Base-by-base conservation (phyloP, 1,140 invertebrate genomes). In the Drosophila tristis region DNA sequence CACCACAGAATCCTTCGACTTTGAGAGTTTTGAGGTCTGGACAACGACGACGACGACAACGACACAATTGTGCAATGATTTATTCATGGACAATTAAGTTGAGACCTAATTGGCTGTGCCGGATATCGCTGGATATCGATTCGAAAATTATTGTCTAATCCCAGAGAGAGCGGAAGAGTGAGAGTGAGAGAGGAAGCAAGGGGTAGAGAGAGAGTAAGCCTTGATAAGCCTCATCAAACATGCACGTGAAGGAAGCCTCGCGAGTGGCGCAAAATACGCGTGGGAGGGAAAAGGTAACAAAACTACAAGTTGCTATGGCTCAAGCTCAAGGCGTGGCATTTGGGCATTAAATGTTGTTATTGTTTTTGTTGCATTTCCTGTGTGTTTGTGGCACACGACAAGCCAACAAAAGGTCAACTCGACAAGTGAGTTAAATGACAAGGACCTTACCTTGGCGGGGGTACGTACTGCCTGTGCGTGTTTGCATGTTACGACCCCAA, bases 401-500 rank as follows among this genome's bases (percentile, higher is more conserved):
- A 68, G 50, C 54, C 55, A 70, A 75, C 75, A 76, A 82, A 80
- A 87, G 82, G 82, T 87, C 82, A 87, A 89, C 82, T 63, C 64
- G 71, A 62, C 78, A 79, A 86, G 74, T 81, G 71, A 86, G 82
- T 86, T 86, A 86, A 86, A 86, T 86, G 84, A 87, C 82, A 87
- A 87, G 82, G 84, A 87, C 82, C 84, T 89, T 58, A 89, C 78
- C 84, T 82, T 82, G 74, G 63, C 67, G 71, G 57, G 57, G 57
- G 31, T 31, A 26, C n/a, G n/a, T 26, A 39, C 11, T 13, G 11
- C 59, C 47, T 11, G 71, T 86, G 81, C 82, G 81, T 86, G 81
- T 82, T 86, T 86, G 82, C 82, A 87, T 87, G 82, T 87, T 87
- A 67, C 78, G 82, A 87, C 81, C 81, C 82, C 74, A 85, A 85